Evolutionary conservation across 2,797 vertebrate genomes (phyloP).

Genomic region (Threskiornis aethiopicus): DNA sequence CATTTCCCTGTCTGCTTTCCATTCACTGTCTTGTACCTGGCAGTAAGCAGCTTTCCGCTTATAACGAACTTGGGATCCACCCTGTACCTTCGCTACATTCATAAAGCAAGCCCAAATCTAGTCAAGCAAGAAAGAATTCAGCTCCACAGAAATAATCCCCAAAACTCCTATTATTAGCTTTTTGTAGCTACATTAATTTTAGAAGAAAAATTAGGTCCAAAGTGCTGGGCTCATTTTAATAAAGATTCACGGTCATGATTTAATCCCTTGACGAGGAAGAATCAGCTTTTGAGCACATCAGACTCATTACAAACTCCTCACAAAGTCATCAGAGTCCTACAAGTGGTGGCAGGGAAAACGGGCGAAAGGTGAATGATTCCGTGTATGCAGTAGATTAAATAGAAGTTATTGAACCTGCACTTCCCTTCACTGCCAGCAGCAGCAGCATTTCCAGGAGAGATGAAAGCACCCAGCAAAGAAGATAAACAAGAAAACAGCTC

Average conservation of each 20-base stretch:
- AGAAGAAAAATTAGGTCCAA: constrained; percentile 52
- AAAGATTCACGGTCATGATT: neutral
- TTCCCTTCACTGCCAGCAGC: constrained; percentile 11
- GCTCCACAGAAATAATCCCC: neutral
- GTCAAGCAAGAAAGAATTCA: neutral
- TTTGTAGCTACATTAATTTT: constrained; percentile 51
- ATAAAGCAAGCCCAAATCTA: neutral
- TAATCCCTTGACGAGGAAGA: constrained; percentile 12
- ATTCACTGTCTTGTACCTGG: neutral
- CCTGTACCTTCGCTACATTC: neutral
- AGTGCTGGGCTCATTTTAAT: constrained; percentile 35
- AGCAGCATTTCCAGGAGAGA: neutral
- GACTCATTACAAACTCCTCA: constrained; percentile 27
- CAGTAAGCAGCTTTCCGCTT: neutral
- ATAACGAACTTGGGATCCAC: neutral
- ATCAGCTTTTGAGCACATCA: constrained; percentile 42
- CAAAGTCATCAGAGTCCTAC: constrained; percentile 25
- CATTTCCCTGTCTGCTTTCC: neutral
- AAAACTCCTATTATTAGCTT: neutral
- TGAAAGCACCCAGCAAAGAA: neutral
- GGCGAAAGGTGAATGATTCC: neutral
- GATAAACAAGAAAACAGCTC: constrained; percentile 6
- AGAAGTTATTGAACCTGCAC: neutral
- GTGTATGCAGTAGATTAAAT: neutral
- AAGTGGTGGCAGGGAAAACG: neutral